Evolutionary conservation across 2,888 invertebrate genomes (phyloP).

Genomic region (Mythimna pallens): DNA sequence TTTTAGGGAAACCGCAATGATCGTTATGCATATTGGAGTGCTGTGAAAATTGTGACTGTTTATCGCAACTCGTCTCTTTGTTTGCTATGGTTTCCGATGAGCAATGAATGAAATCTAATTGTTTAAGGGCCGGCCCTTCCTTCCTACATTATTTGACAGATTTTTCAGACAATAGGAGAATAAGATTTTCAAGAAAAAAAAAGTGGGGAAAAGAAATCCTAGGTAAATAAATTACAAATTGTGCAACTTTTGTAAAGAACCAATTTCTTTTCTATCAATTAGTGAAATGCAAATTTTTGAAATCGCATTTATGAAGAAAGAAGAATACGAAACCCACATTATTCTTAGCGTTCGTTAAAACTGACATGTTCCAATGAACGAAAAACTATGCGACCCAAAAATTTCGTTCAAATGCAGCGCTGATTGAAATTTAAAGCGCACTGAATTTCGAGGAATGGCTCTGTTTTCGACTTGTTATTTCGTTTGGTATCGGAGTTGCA

Average conservation of each 20-base stretch:
- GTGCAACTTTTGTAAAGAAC: background rate
- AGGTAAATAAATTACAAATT: background rate
- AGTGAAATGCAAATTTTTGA: background rate
- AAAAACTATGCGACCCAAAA: conserved; percentile 22
- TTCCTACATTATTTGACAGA: background rate
- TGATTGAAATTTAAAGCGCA: conserved; percentile 35
- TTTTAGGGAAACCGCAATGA: background rate
- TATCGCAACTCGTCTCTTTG: conserved; percentile 25
- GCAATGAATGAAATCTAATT: conserved; percentile 26
- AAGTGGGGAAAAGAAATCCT: background rate
- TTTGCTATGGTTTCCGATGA: conserved; percentile 29
- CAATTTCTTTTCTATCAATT: background rate
- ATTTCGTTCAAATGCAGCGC: conserved; percentile 19
- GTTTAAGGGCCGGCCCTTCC: background rate
- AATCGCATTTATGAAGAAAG: background rate
- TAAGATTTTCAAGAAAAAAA: background rate
- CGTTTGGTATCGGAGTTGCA: conserved; percentile 16
- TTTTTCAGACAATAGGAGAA: background rate
- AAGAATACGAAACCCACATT: conserved; percentile 1
- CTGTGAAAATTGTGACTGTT: conserved; percentile 29
- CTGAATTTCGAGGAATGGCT: conserved; percentile 25
- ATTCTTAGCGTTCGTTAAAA: conserved; percentile 39
- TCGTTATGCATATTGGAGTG: conserved; percentile 14
- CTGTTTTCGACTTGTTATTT: conserved; percentile 28
- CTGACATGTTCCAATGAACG: conserved; percentile 6